Conservation (phyloP, 2,113 vertebrate genomes). For the Dunckerocampus dactyliophorus region DNA sequence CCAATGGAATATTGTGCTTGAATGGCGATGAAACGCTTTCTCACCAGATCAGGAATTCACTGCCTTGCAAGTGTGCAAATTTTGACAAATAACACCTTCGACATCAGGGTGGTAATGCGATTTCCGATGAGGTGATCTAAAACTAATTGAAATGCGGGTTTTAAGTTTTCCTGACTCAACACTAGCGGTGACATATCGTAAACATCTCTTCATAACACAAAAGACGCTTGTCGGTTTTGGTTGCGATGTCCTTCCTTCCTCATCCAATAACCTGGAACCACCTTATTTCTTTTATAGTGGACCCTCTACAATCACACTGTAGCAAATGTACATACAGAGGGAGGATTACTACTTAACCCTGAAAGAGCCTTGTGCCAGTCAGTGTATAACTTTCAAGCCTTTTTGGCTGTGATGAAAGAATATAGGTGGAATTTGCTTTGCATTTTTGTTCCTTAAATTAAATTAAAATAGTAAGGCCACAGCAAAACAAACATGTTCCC, state of each 20-base stretch:
- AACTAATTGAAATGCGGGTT: slow-evolving; percentile 50
- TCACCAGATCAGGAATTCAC: slow-evolving; percentile 41
- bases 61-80: slow-evolving; percentile 45
- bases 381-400: too few species aligned
- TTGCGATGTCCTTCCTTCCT: slow-evolving; percentile 12
- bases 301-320: too few species aligned
- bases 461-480: too few species aligned
- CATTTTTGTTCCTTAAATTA: too few species aligned
- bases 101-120: slow-evolving; percentile 48
- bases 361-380: too few species aligned
- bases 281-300: neutral
- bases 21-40: slow-evolving; percentile 23
- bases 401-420: too few species aligned
- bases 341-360: neutral
- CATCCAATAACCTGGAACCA: slow-evolving; percentile 14
- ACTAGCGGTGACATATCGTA: slow-evolving; percentile 4
- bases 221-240: slow-evolving; percentile 19
- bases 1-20: slow-evolving; percentile 16
- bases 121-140: slow-evolving; percentile 54
- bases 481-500: too few species aligned
- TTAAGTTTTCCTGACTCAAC: slow-evolving; percentile 40
- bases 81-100: slow-evolving; percentile 61
- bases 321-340: too few species aligned
- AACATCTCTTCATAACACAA: neutral
- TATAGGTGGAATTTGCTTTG: too few species aligned